Conservation (phyloP, 2,113 vertebrate species). For the Sebastes schlegelii region DNA sequence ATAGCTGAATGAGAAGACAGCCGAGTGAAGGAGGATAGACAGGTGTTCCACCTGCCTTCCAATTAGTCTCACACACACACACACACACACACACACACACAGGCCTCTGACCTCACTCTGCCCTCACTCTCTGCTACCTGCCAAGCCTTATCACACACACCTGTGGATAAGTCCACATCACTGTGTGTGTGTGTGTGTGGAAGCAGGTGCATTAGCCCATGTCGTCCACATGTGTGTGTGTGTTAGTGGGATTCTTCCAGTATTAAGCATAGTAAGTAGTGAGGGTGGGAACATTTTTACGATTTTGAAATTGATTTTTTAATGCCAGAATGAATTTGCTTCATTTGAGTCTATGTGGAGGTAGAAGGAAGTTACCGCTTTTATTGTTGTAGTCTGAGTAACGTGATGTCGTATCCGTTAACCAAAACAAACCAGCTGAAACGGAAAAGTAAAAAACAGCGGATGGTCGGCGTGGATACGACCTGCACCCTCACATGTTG, state of each 20-base stretch:
- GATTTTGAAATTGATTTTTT: too few species aligned
- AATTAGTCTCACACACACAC: background rate
- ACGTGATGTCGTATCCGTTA: too few species aligned
- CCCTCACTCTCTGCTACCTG: background rate
- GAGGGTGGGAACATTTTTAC: too few species aligned
- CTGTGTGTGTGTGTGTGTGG: background rate
- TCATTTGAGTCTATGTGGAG: too few species aligned
- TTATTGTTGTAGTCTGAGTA: too few species aligned
- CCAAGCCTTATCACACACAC: constrained; percentile 6
- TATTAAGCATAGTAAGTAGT: background rate
- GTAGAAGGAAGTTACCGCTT: too few species aligned
- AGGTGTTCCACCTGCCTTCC: constrained; percentile 5
- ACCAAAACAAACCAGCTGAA: too few species aligned
- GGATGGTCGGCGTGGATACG: too few species aligned
- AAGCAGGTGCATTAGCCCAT: too few species aligned
- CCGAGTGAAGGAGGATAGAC: background rate
- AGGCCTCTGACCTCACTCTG: background rate
- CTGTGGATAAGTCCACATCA: background rate
- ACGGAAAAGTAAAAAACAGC: too few species aligned
- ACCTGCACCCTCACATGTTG: too few species aligned
- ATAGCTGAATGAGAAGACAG: background rate
- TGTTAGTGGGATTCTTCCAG: background rate
- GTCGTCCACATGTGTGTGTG: background rate
- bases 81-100: background rate
- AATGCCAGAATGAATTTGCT: too few species aligned